Evolutionary conservation across 2,888 invertebrate species (phyloP), one percentile per base, ranked within the genome.

Genomic region (Ellobium chinense): DNA sequence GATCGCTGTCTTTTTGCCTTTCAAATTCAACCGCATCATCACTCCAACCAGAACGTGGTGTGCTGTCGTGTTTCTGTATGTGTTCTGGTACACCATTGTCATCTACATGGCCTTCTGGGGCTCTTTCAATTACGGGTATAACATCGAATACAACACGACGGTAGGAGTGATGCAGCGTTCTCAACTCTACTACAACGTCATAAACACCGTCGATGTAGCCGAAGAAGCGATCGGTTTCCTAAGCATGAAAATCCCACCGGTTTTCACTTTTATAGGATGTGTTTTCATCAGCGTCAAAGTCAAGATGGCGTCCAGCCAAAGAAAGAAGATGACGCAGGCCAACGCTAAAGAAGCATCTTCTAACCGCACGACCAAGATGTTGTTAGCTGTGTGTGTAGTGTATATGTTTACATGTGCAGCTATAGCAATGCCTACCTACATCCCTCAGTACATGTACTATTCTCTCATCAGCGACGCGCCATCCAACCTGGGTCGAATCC

Each of bases 351-450:
- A 34, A 21, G 4, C 21, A 9, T 62, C 37, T 4, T 29, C 62
- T 39, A 12, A 29, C 7, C 39, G 63, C n/a, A 75, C 74, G 62
- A 75, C 63, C 1, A 75, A 75, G 39, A 63, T 37, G n/a, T 18
- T 75, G 2, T 39, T 75, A 9, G 62, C 74, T 3, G 74, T 75
- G 27, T 75, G 63, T 29, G 62, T 4, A 7, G 39, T 63, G 74
- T 75, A 75, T 29, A 62, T 46, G 0, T 14, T 63, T 18, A 75
- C 74, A 0, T 62, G 62, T 31, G 21, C 18, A 27, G 24, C 63
- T 2, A 9, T 63, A 2, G 34, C 74, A 34, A 14, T 75, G 18
- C 63, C 63, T 14, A 29, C 27, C 14, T 36, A 62, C 12, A n/a
- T 73, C 4, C 73, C 73, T 5, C 60, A 73, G 31, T 60, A 73